Evolutionary conservation across 1,140 invertebrate species (phyloP).

Genomic region (Drosophila aff.): DNA sequence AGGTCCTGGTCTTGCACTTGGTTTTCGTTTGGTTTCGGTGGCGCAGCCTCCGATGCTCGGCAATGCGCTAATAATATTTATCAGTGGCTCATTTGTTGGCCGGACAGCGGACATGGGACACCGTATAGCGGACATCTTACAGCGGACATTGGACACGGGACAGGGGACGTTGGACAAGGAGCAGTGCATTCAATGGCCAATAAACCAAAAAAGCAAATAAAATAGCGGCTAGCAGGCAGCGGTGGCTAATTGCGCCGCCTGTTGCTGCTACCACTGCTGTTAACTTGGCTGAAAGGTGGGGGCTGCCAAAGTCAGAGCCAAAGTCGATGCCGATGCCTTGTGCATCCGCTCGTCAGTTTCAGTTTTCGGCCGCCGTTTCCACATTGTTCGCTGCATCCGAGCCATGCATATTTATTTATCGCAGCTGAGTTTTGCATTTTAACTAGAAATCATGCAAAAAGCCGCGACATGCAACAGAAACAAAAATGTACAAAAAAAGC

Average conservation of each 20-base stretch:
- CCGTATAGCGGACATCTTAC: slow-evolving; percentile 25
- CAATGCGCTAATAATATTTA: slow-evolving; percentile 82
- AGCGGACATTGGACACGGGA: background rate
- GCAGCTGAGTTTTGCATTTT: slow-evolving; percentile 80
- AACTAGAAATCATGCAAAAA: slow-evolving; percentile 82
- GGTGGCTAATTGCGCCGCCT: slow-evolving; percentile 61
- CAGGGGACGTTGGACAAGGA: slow-evolving; percentile 8
- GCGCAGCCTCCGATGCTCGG: slow-evolving; percentile 27
- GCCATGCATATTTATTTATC: slow-evolving; percentile 82
- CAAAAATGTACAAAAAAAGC: slow-evolving; percentile 27
- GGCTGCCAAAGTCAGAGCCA: slow-evolving; percentile 4
- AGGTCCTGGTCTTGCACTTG: slow-evolving; percentile 30
- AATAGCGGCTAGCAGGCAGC: slow-evolving; percentile 47
- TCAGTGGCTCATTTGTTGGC: slow-evolving; percentile 81
- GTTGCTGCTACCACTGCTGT: slow-evolving; percentile 44
- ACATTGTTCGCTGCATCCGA: slow-evolving; percentile 68
- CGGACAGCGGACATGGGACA: slow-evolving; percentile 38
- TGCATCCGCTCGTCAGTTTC: slow-evolving; percentile 79
- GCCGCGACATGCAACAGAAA: slow-evolving; percentile 51
- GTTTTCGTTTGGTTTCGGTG: slow-evolving; percentile 18
- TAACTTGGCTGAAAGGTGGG: slow-evolving; percentile 39
- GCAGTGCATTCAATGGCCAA: slow-evolving; percentile 58
- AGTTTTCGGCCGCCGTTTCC: slow-evolving; percentile 50
- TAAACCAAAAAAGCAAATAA: slow-evolving; percentile 73
- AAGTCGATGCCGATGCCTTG: slow-evolving; percentile 21